phyloP scores from a whole-genome alignment of 2,113 vertebrate species.

The Mesitornis unicolor region DNA sequence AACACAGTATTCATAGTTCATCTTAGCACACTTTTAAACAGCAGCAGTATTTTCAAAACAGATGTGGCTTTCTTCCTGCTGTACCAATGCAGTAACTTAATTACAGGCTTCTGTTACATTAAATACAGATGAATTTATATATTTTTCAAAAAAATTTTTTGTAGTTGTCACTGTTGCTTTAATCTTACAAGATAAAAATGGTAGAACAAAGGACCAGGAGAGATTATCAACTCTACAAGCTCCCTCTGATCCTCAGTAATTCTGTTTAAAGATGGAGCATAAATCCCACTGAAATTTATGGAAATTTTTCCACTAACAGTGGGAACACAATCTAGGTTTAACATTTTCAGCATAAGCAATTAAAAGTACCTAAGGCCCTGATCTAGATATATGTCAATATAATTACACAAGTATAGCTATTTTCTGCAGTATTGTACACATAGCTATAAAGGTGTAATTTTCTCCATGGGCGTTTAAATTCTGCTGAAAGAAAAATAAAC shows the following conservation, averaged over 20 bases:
- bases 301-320: background rate
- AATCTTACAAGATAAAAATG: background rate
- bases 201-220: background rate
- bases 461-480: background rate
- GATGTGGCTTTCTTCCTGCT: background rate
- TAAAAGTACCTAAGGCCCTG: background rate
- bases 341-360: background rate
- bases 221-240: background rate
- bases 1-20: background rate
- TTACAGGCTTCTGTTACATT: background rate
- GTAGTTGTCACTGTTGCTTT: background rate
- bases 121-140: background rate
- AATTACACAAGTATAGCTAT: background rate
- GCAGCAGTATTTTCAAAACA: background rate
- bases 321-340: background rate
- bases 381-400: background rate
- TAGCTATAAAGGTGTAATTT: background rate
- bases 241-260: background rate
- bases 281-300: background rate
- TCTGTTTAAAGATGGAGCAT: background rate
- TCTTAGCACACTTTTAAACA: background rate
- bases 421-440: background rate
- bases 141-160: background rate
- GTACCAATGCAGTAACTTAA: background rate
- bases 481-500: background rate